Percentiles rank a stretch among this genome's conserved stretches.
These are phyloP conservation scores for Rhabdornis inornatus DNA, from an alignment of 2,113 vertebrate genomes.

Conservation along the genomic window DNA sequence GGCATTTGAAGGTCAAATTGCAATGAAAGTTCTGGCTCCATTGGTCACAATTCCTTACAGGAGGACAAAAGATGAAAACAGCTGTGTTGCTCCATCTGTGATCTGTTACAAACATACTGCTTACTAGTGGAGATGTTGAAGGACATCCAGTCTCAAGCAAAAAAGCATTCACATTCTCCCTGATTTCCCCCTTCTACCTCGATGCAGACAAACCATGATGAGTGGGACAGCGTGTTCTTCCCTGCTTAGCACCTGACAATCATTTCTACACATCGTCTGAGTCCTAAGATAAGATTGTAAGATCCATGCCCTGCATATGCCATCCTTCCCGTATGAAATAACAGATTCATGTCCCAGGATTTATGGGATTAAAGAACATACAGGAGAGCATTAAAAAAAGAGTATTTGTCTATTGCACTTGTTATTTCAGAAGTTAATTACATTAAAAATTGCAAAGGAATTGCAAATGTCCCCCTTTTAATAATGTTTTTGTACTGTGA, in stretches of 20 bases:
- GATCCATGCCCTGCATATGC: accelerated
- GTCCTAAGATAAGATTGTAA: not conserved
- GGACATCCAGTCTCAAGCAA: not conserved
- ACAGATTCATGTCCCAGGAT: not conserved
- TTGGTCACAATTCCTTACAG: not conserved
- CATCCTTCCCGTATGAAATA: not conserved
- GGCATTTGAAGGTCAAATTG: not conserved
- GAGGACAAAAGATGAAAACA: not conserved
- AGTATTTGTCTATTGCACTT: not conserved
- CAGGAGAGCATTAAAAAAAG: not conserved
- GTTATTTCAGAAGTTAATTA: not conserved
- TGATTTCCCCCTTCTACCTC: not conserved
- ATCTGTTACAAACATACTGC: not conserved
- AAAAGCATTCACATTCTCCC: not conserved
- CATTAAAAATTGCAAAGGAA: not conserved
- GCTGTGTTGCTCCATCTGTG: accelerated
- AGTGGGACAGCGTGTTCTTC: accelerated
- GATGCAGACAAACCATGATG: not conserved
- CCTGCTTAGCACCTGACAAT: not conserved
- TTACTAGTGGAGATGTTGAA: not conserved
- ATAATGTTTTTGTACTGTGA: not conserved
- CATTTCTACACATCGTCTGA: not conserved
- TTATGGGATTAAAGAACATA: not conserved
- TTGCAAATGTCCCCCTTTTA: not conserved
- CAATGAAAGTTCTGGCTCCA: not conserved